These are phyloP conservation scores for Caenorhabditis imperialis DNA, from an alignment of 2,888 invertebrate genomes.

Conservation along the genomic window DNA sequence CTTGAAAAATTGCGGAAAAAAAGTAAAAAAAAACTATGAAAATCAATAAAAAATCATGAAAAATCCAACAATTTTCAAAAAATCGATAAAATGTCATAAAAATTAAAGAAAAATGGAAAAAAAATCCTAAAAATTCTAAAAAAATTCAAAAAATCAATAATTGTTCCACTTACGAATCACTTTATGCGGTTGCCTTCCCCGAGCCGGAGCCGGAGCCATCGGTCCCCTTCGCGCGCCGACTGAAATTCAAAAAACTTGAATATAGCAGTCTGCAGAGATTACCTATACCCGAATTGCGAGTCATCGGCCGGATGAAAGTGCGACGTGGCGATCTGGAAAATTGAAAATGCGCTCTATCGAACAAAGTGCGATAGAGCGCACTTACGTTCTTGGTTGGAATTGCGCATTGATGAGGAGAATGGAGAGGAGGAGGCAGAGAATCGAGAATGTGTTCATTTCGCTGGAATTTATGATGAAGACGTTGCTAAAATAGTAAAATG, in stretches of 20 bases:
- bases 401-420: background rate
- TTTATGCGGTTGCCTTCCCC: background rate
- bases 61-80: too few relatives aligned
- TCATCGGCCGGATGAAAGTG: conserved; percentile 26
- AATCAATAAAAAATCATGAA: too few relatives aligned
- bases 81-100: too few relatives aligned
- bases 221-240: conserved; percentile 34
- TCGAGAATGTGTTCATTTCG: background rate
- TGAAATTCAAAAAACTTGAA: conserved; percentile 9
- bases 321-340: conserved; percentile 28
- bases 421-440: background rate
- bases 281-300: conserved; percentile 46
- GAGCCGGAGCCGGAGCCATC: conserved; percentile 12
- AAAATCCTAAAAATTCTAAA: too few relatives aligned
- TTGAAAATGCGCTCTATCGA: background rate
- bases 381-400: conserved; percentile 12
- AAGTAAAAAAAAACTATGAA: too few relatives aligned
- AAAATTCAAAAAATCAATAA: too few relatives aligned
- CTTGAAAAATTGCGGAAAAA: too few relatives aligned
- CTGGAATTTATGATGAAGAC: too few relatives aligned
- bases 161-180: conserved; percentile 9
- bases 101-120: too few relatives aligned
- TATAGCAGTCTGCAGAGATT: background rate
- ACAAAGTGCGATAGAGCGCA: background rate
- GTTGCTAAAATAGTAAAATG: too few relatives aligned